Evolutionary conservation across 1,140 invertebrate species (phyloP), one percentile per base, ranked within the genome.

Genomic region (Coelopa frigida): DNA sequence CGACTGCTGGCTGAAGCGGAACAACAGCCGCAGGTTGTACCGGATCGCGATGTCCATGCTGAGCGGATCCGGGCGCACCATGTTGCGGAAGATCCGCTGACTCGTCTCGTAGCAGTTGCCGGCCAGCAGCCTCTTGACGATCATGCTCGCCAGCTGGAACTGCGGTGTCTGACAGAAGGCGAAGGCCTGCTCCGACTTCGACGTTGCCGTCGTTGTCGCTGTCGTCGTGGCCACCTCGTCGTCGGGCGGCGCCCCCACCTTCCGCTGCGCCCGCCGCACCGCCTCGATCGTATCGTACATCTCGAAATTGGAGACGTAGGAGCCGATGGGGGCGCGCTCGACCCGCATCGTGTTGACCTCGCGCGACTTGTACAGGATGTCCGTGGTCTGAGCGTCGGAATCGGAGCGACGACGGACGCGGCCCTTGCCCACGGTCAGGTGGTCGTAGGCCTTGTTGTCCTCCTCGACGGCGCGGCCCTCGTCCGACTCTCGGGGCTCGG

Each of bases 281-380:
- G 50, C 50, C 18, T 60, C 60, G 48, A 74, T 82, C 0, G 78
- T 80, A 51, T 86, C 83, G 51, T 77, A 77, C 76, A 86, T 82
- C 44, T 83, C 78, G 76, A 82, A 87, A 53, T 80, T 73, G 4
- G 83, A 84, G 0, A 83, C 82, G 53, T 81, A 83, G 0, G 74
- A 72, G 5, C 70, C 63, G 6, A 71, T 72, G 48, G 82, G 79
- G 23, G 61, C 70, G 12, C 73, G 75, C 37, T 71, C 66, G 1
- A 72, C 64, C 41, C 70, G 59, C 3, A 68, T 68, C 0, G 78
- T 72, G 15, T 78, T 73, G 0, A 80, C 81, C 4, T 74, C 73
- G 41, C 80, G 67, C 2, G 73, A 70, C 59, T 83, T 84, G 0
- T 68, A 68, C 2, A 83, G 58, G 11, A 69, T 52, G 20, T 72